Evolutionary conservation across 2,113 vertebrate species (phyloP), one percentile per base, ranked within the genome.

Genomic region (Theristicus caerulescens): DNA sequence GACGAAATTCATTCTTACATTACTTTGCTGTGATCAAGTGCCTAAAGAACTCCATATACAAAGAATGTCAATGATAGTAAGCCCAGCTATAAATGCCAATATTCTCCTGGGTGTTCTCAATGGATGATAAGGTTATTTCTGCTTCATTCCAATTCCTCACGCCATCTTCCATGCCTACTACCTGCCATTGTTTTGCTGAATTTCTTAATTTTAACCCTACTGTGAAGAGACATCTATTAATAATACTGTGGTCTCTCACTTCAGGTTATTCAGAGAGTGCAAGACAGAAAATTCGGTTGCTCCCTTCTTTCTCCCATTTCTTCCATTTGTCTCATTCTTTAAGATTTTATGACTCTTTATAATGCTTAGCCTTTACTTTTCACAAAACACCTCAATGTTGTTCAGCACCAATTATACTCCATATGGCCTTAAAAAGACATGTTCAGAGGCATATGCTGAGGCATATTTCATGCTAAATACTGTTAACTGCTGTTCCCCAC

Each of bases 401-500:
- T 87, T 97, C 94, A 86, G 94, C 94, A 96, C 61, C 83, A 89
- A 93, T 94, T 97, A 96, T 94, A 82, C 62, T 96, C 93, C 96
- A 96, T 91, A 97, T 94, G 93, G 86, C 93, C 94, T 89, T 82
- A 85, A 89, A 94, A 94, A 95, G 86, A 95, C 94, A 92, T 36
- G 87, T 89, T 95, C 93, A 87, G 88, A 97, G 93, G 95, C 96
- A 97, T 96, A 95, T 94, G 95, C 59, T 88, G 64, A 96, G 91
- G 91, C 95, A 97, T 96, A 97, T 96, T 97, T 97, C 96, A 97
- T 85, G 77, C 82, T 93, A 95, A 95, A 91, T 93, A 91, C 93
- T 79, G 91, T 85, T 94, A 94, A 93, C 94, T 93, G 88, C 92
- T 91, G 91, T 90, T 95, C 92, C 58, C 81, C 77, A 91, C 83